A percentile compares a stretch with the other conserved stretches of the same genome.
Evolutionary conservation across 1,140 invertebrate genomes (phyloP).

Genomic region (Hestina assimilis): DNA sequence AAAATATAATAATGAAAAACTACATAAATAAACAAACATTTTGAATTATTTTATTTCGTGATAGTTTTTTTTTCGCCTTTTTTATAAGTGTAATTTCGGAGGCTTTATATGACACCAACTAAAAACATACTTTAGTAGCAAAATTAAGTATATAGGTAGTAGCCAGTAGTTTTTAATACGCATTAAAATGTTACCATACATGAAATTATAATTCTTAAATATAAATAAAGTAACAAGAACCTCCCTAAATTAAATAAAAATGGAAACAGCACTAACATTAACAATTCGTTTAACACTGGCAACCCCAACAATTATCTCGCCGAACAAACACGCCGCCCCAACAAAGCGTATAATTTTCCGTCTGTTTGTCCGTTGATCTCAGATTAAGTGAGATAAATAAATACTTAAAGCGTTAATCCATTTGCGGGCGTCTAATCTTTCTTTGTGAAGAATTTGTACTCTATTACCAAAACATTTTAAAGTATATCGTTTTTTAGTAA

Average conservation of each 20-base stretch:
- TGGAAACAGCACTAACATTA: conserved; percentile 2
- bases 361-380: conserved; percentile 55
- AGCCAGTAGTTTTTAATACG: no score
- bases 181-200: no score
- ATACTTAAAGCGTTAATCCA: conserved; percentile 60
- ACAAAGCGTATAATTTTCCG: conserved; percentile 57
- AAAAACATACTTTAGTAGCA: no score
- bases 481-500: background rate
- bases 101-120: no score
- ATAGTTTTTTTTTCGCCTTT: no score
- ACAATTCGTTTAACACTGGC: background rate
- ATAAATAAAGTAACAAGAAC: no score
- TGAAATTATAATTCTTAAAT: no score
- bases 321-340: conserved; percentile 16
- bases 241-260: conserved; percentile 19
- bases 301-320: conserved; percentile 30
- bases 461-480: background rate
- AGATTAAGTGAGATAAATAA: conserved; percentile 61
- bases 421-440: conserved; percentile 35
- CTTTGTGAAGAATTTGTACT: conserved; percentile 11
- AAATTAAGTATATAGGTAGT: no score
- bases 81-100: no score
- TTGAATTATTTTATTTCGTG: no score
- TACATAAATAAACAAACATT: no score
- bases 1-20: no score